Evolutionary conservation across 2,113 vertebrate genomes (phyloP).

Genomic region (Eleginops maclovinus): DNA sequence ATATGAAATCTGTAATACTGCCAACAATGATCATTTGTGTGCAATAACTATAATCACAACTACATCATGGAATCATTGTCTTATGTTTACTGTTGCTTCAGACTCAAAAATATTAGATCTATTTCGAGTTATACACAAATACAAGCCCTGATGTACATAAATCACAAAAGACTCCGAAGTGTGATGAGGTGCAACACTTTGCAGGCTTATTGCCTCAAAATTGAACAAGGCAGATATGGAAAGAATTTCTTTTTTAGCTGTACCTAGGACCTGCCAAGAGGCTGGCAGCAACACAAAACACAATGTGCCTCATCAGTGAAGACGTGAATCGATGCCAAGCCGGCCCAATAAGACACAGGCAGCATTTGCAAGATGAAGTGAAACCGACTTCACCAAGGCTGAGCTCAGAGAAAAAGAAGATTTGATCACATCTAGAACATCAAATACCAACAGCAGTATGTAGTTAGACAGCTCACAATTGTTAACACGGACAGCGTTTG

Average conservation of each 20-base stretch:
- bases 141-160: conserved; percentile 34
- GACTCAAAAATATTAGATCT: conserved; percentile 38
- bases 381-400: conserved; percentile 35
- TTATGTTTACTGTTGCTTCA: conserved; percentile 33
- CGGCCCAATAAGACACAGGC: conserved; percentile 35
- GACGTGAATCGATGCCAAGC: conserved; percentile 40
- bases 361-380: conserved; percentile 41
- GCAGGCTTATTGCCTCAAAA: conserved; percentile 13
- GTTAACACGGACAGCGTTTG: conserved; percentile 71
- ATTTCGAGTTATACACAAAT: conserved; percentile 49
- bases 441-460: conserved; percentile 69
- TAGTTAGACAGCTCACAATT: conserved; percentile 69
- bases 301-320: conserved; percentile 44
- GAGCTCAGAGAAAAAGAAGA: conserved; percentile 53
- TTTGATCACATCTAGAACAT: conserved; percentile 73
- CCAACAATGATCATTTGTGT: no score
- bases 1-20: no score
- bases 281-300: conserved; percentile 39
- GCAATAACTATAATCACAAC: neutral
- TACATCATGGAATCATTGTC: neutral
- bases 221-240: conserved; percentile 33
- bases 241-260: conserved; percentile 10
- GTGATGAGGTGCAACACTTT: conserved; percentile 25
- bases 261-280: conserved; percentile 31
- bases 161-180: conserved; percentile 37